Percentiles rank a stretch among this genome's conserved stretches.
These are phyloP conservation scores for Stegophylla sp. DNA, from an alignment of 2,888 invertebrate species.

Conservation along the genomic window DNA sequence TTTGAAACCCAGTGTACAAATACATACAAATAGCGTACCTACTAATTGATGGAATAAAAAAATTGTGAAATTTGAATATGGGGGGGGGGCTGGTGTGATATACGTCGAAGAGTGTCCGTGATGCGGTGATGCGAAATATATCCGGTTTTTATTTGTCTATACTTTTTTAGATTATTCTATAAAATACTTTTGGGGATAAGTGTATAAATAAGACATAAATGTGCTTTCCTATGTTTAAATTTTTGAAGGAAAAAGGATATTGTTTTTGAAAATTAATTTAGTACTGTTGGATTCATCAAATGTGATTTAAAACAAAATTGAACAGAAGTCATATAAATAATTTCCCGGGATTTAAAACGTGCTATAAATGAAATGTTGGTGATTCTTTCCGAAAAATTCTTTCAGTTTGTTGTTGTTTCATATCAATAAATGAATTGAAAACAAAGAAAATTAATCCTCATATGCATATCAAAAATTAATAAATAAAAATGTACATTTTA, in stretches of 20 bases:
- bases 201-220: too few relatives aligned
- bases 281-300: slow-evolving; percentile 92
- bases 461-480: slow-evolving; percentile 45
- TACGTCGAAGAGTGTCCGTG: too few relatives aligned
- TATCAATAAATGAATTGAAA: not conserved
- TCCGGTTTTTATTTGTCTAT: too few relatives aligned
- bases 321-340: slow-evolving; percentile 66
- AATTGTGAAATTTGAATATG: too few relatives aligned
- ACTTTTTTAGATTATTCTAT: too few relatives aligned
- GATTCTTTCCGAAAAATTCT: slow-evolving; percentile 12
- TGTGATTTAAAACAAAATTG: slow-evolving; percentile 71
- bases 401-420: not conserved
- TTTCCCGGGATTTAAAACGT: not conserved
- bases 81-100: too few relatives aligned
- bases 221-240: slow-evolving; percentile 63
- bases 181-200: too few relatives aligned
- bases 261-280: slow-evolving; percentile 88
- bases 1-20: too few relatives aligned
- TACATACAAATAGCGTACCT: too few relatives aligned
- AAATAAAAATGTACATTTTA: not conserved
- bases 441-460: slow-evolving; percentile 21
- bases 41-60: too few relatives aligned
- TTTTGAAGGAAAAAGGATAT: slow-evolving; percentile 68
- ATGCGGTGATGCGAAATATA: too few relatives aligned
- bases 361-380: not conserved